These are phyloP conservation scores for Epicampocera succincta DNA, from an alignment of 2,888 invertebrate species.

Conservation along the genomic window DNA sequence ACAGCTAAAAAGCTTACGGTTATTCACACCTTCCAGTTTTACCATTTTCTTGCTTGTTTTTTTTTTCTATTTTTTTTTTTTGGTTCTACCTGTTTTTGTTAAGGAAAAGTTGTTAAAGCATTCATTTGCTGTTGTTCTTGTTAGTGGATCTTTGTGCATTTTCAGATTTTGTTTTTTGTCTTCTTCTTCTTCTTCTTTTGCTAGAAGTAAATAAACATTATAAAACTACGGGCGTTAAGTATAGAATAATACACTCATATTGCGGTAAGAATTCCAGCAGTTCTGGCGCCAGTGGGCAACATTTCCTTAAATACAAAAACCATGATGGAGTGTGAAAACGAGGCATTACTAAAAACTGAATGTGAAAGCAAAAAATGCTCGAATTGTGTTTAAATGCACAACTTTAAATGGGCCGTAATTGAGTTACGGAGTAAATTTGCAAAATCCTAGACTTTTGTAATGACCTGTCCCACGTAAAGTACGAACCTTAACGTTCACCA, in stretches of 20 bases:
- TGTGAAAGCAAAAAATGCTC: too few relatives aligned
- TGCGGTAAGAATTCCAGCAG: not conserved
- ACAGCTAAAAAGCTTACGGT: conserved; percentile 60
- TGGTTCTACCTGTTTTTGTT: not conserved
- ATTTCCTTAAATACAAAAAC: too few relatives aligned
- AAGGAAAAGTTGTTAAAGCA: conserved; percentile 25
- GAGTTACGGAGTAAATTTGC: too few relatives aligned
- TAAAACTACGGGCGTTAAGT: not conserved
- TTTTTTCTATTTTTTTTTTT: not conserved
- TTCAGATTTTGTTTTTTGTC: not conserved
- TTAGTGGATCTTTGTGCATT: conserved; percentile 23
- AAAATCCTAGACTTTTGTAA: too few relatives aligned
- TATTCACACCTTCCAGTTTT: conserved; percentile 65
- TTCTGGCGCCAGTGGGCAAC: not conserved
- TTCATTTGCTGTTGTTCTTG: conserved; percentile 41
- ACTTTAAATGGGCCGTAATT: too few relatives aligned
- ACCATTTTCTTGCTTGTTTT: too few relatives aligned
- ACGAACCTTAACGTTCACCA: too few relatives aligned
- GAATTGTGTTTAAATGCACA: too few relatives aligned
- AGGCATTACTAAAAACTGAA: too few relatives aligned
- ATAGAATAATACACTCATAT: not conserved
- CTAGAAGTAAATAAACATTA: conserved; percentile 47
- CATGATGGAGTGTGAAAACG: too few relatives aligned
- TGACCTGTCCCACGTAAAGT: too few relatives aligned
- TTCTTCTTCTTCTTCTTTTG: conserved; percentile 1